Evolutionary conservation across 2,888 invertebrate species (phyloP).

Genomic region (Neria commutata): DNA sequence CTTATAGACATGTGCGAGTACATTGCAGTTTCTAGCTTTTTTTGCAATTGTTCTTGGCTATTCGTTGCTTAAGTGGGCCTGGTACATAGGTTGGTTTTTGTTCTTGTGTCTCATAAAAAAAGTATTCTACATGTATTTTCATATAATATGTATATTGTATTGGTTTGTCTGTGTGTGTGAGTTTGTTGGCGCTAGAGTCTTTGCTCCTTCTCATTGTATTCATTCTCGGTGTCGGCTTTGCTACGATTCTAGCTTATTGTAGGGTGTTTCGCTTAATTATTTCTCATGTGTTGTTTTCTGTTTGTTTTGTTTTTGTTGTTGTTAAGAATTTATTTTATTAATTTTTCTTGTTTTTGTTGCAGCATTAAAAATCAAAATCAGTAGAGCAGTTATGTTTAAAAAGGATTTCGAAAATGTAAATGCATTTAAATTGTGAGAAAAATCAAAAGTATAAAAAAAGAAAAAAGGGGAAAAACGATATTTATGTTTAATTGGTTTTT

Average conservation of each 20-base stretch:
- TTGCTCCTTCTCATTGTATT: not conserved
- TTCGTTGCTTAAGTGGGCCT: conserved; percentile 23
- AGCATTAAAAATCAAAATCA: not conserved
- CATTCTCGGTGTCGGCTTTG: not conserved
- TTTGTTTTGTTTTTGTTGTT: conserved; percentile 25
- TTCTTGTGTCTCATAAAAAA: conserved; percentile 10
- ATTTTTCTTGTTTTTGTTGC: conserved; percentile 14
- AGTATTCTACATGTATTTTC: too few species aligned
- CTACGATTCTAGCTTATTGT: too few species aligned
- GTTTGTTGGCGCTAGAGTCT: conserved; percentile 22
- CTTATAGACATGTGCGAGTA: too few species aligned
- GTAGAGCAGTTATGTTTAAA: conserved; percentile 30
- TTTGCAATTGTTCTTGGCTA: conserved; percentile 9
- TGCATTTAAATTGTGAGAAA: conserved; percentile 37
- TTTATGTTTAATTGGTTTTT: conserved; percentile 40
- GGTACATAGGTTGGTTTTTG: not conserved
- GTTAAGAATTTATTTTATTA: conserved; percentile 22
- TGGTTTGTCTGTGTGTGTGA: conserved; percentile 28
- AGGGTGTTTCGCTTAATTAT: not conserved
- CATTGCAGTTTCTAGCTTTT: not conserved
- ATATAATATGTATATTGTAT: conserved; percentile 6
- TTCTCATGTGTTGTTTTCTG: conserved; percentile 40
- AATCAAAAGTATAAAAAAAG: conserved; percentile 41
- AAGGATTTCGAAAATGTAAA: conserved; percentile 34
- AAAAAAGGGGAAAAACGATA: conserved; percentile 37